Evolutionary conservation across 1,140 invertebrate species (phyloP), one percentile per base, ranked within the genome.

Genomic region (Potamilus streckersoni): DNA sequence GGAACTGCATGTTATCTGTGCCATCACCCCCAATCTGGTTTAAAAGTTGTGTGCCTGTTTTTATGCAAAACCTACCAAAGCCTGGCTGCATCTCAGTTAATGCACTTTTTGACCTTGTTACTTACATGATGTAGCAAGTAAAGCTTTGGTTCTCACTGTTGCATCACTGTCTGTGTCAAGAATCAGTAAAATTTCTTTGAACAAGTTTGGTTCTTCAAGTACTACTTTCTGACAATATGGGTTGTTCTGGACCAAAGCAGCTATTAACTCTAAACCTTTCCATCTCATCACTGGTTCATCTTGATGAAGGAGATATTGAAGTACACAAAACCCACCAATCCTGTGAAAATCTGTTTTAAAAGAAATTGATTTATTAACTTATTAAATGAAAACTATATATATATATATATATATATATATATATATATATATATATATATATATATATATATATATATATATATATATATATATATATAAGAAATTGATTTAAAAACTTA

Each of bases 191-290:
- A 95, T 86, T 49, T 92, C 89, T 13, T 92, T 92, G 55, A 95
- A 87, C 60, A 94, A 90, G 20, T 92, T 92, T 57, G 91, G 91
- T 81, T 94, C 92, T 38, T 38, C 38, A 3, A 95, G 77, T 20
- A 93, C 91, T 58, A 87, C 91, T 58, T 91, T 85, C 86, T 96
- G 95, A 84, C 94, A 95, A 82, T 92, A 93, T 0, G 93, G 93
- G 89, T 96, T 95, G 89, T 95, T 95, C 89, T 96, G 95, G 65
- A 93, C 93, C 23, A 95, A 81, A 80, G 93, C 93, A 0, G 93
- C 94, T 20, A 96, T 89, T 17, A 95, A 85, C 78, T 93, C 91
- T n/a, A 93, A 93, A 27, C 92, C 92, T 70, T 89, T 89, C 82
- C 91, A 91, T 55, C 94, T 91, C 0, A 96, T 90, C 16, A 91